Base-by-base conservation (phyloP, 2,113 vertebrate species). In the Pyxicephalus adspersus region DNA sequence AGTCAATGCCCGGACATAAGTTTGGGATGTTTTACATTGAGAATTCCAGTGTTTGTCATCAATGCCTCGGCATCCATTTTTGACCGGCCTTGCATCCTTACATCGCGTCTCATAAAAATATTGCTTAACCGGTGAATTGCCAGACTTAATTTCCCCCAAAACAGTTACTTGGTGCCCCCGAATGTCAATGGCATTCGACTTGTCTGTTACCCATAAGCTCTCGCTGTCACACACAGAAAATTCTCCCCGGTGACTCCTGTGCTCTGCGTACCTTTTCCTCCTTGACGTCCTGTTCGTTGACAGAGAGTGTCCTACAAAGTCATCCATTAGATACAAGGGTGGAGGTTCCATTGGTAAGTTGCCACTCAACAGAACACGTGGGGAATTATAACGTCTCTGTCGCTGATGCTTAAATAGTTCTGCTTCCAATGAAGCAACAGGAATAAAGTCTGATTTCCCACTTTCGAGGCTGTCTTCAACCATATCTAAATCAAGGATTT, bases 41-140 rank as follows among this genome's bases (percentile, higher is more conserved):
- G 98, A 99, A 87, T 98, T 98, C 97, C 97, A 99, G 94, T 98
- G 96, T 90, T 97, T 98, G 76, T 96, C 94, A 0, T 99, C 98
- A 0, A 99, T 99, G 13, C 98, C 98, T 0, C 96, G 92, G 86
- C 98, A 99, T 70, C 96, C 94, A 0, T 91, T 94, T 87, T 95
- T 97, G 17, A 94, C 91, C 0, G 96, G 92, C 83, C 92, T 93
- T 63, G 92, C 89, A 83, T 92, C 94, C 83, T 93, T 94, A 86
- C 98, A 99, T 78, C 93, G 92, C 0, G 98, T 99, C 87, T 99
- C 98, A 0, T 95, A 99, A 92, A 99, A 99, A 87, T 95, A 99
- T 85, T 99, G 98, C 86, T 95, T 98, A 76, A 98, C 93, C 0
- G 95, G 92, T 20, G 92, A 92, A 84, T 91, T 89, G 55, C 90